Evolutionary conservation across 2,113 vertebrate genomes (phyloP).

Genomic region (Sinocyclocheilus maitianheensis): DNA sequence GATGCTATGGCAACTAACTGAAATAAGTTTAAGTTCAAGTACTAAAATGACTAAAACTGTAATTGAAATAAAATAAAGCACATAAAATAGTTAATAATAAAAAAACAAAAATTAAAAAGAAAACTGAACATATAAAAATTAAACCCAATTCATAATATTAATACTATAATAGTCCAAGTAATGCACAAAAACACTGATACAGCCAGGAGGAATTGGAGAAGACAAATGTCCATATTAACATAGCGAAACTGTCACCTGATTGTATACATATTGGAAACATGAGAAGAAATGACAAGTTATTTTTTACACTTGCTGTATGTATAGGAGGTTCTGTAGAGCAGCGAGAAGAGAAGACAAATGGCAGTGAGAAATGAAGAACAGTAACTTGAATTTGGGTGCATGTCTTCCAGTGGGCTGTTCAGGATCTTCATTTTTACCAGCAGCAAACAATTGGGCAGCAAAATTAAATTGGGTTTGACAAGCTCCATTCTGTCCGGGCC

Average conservation of each 20-base stretch:
- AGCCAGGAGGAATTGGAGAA: neutral
- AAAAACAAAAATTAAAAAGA: neutral
- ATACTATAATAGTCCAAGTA: neutral
- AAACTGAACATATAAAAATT: neutral
- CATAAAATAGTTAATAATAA: too few relatives aligned
- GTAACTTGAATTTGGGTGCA: neutral
- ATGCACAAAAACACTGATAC: neutral
- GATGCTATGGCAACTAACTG: neutral
- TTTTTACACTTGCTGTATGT: neutral
- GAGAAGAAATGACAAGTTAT: neutral
- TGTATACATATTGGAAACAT: neutral
- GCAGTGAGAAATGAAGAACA: neutral
- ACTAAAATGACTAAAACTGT: too few relatives aligned
- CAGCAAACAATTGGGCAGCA: neutral
- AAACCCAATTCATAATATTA: neutral
- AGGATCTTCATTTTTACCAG: neutral
- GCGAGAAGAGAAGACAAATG: neutral
- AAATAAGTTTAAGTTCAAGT: neutral
- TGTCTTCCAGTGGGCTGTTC: neutral
- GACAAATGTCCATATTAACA: neutral
- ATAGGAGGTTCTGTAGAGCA: neutral
- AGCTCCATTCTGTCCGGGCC: neutral
- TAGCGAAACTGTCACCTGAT: neutral
- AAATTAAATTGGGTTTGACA: neutral
- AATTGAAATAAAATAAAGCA: neutral